Evolutionary conservation across 2,888 invertebrate genomes (phyloP).

Genomic region (Prenolepis imparis): DNA sequence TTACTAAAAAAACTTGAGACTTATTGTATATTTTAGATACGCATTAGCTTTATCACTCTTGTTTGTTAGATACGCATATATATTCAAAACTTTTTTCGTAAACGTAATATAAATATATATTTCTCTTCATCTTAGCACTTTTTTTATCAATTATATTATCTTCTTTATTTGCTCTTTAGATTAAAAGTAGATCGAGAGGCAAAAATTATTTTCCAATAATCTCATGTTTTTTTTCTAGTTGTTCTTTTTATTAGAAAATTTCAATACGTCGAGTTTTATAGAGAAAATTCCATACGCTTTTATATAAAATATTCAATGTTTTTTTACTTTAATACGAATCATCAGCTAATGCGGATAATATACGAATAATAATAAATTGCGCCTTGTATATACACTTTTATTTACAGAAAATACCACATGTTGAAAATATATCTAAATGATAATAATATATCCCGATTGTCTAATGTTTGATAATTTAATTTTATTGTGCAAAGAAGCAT

Average conservation of each 20-base stretch:
- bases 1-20: neutral
- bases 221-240: neutral
- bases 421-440: too few relatives aligned
- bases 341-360: neutral
- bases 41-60: too few relatives aligned
- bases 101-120: neutral
- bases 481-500: neutral
- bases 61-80: neutral
- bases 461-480: neutral
- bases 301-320: neutral
- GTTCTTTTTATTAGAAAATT: neutral
- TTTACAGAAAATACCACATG: neutral
- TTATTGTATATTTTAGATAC: neutral
- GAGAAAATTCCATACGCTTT: neutral
- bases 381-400: neutral
- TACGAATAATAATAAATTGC: neutral
- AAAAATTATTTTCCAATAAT: too few relatives aligned
- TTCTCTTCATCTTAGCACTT: neutral
- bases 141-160: slow-evolving; percentile 15
- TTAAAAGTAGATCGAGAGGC: neutral
- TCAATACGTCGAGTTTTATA: neutral
- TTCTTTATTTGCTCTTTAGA: neutral
- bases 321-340: neutral
- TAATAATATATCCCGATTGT: neutral
- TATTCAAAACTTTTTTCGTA: neutral